Evolutionary conservation across 2,797 vertebrate genomes (phyloP), one percentile per base, ranked within the genome.

Genomic region (Smutsia temminckii): DNA sequence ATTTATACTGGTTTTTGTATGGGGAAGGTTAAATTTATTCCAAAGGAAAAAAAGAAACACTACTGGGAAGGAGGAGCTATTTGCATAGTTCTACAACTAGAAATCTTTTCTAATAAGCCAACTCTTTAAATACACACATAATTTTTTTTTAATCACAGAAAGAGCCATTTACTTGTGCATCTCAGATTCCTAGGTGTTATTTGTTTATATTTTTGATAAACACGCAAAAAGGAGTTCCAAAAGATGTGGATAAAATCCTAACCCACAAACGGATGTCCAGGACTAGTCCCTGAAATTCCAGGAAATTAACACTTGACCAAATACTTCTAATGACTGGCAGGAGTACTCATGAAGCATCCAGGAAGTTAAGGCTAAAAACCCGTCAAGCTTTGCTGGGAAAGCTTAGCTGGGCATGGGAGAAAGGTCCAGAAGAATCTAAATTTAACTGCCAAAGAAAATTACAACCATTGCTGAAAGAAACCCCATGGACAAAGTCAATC

Each of bases 71-170:
- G 49, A 79, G 7, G 64, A 93, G 79, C 46, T 88, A 78, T 71
- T 16, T 91, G 32, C 69, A 92, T 86, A 88, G 78, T 95, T 59
- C n/a, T 71, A 63, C 64, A 86, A 34, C 85, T 91, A 85, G 32
- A 95, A 92, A 72, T 90, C 27, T 89, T 94, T 83, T 93, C 49
- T 92, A 94, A 34, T 93, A 96, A 86, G 59, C 3, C 40, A 74
- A 21, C n/a, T 55, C 40, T 96, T 95, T 93, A 96, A 91, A 94
- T 21, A 69, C 14, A 34, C 7, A 64, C 74, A 49, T 57, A 88
- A 90, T 34, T 14, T 77, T 74, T 94, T 78, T 79, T 57, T 4
- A 2, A 85, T 34, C 23, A 85, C 40, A 42, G 78, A 84, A 86
- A 96, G 32, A 79, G 14, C 1, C 53, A 25, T 59, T 91, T 88